phyloP scores from a whole-genome alignment of 2,113 vertebrate species.

The Neotragus moschatus region DNA sequence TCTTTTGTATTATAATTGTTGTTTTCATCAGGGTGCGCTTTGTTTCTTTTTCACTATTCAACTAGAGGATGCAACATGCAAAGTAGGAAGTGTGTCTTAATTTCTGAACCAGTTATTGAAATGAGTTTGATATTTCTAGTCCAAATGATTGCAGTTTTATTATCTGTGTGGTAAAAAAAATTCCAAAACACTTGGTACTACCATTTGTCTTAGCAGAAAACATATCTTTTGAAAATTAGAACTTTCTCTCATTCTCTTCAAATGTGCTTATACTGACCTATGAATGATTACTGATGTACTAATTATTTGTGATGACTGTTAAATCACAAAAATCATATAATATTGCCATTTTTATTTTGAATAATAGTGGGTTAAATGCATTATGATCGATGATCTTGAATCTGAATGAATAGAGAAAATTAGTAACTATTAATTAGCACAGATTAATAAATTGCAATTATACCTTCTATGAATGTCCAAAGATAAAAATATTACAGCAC shows the following conservation, averaged over 20 bases:
- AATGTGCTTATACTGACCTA: not conserved
- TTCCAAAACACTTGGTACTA: constrained; percentile 8
- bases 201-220: constrained; percentile 15
- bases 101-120: constrained; percentile 19
- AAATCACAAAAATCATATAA: not conserved
- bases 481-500: not conserved
- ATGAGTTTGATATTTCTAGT: constrained; percentile 11
- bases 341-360: constrained; percentile 1
- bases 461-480: not conserved
- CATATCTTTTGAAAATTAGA: constrained; percentile 33
- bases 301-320: constrained; percentile 35
- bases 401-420: constrained; percentile 31
- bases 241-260: constrained; percentile 7
- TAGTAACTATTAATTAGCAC: not conserved
- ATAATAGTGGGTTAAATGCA: not conserved
- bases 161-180: not conserved
- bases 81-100: not conserved
- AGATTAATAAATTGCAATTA: not conserved
- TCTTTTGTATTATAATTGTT: constrained; percentile 59
- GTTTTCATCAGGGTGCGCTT: constrained; percentile 7
- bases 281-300: not conserved
- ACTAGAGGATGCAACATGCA: not conserved
- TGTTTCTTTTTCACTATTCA: constrained; percentile 33
- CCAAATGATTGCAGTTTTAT: not conserved
- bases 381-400: not conserved